Evolutionary conservation across 1,140 invertebrate species (phyloP).

Genomic region (Phenacoccus solenopsis): DNA sequence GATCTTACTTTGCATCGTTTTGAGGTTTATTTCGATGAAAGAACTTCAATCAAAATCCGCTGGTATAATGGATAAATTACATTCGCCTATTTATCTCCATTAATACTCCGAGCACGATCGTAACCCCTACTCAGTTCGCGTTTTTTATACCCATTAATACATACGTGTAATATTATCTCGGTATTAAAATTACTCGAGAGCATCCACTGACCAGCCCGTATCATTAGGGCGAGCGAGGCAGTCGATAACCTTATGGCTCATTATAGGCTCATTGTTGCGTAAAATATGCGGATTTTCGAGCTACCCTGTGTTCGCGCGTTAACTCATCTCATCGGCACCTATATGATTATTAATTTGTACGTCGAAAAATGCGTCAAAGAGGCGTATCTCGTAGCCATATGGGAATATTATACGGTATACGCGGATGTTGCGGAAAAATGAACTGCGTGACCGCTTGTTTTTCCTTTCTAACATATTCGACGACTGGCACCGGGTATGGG

Average conservation of each 20-base stretch:
- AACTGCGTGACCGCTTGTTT: neutral
- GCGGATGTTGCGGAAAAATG: neutral
- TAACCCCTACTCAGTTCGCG: too few relatives aligned
- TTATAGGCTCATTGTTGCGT: neutral
- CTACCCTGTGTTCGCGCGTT: neutral
- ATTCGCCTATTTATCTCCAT: too few relatives aligned
- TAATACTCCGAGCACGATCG: too few relatives aligned
- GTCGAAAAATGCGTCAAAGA: neutral
- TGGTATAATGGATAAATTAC: too few relatives aligned
- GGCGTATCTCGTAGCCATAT: neutral
- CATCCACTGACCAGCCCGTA: neutral
- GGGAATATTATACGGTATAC: neutral
- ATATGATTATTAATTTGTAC: slow-evolving; percentile 3
- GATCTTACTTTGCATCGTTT: too few relatives aligned
- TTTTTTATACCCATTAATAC: too few relatives aligned
- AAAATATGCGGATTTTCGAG: neutral
- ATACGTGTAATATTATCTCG: too few relatives aligned
- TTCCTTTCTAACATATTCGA: neutral
- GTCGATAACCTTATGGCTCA: neutral
- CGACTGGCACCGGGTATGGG: neutral
- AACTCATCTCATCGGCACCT: neutral
- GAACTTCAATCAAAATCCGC: too few relatives aligned
- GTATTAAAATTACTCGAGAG: neutral
- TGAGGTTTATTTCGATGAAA: too few relatives aligned
- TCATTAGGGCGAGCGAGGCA: neutral